Evolutionary conservation across 2,888 invertebrate genomes (phyloP), one percentile per base, ranked within the genome.

Genomic region (Polyommatus icarus): DNA sequence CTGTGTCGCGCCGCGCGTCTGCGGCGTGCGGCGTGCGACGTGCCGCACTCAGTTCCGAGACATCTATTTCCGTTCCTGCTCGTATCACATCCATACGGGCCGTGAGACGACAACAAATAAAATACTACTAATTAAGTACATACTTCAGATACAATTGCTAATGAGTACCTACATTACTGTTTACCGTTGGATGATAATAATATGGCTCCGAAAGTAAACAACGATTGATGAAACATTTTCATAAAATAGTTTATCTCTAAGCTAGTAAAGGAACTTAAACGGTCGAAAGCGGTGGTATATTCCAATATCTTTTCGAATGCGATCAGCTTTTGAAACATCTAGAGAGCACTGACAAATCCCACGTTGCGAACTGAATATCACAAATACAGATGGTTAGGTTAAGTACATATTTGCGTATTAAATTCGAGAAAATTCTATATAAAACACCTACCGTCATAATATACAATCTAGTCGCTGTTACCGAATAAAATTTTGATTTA

Each of bases 51-150:
- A 80, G 79, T 80, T 82, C 80, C 80, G 80, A 82, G 82, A 87
- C 85, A 84, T 88, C 85, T 90, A 12, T 46, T 88, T 89, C 89
- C 89, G 91, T 92, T 93, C 92, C 93, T 93, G 93, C 92, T 93
- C 87, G 91, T 93, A 93, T 94, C 93, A 93, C 93, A 93, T 91
- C 85, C 88, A 84, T 85, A 85, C 85, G 88, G 46, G 88, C 88
- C 87, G 89, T 90, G 87, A 90, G 89, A 87, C 87, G 89, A 87
- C 89, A 89, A 90, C 88, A 88, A 89, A 90, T 86, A 89, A 90
- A 92, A 91, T 90, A 92, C 88, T 88, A 87, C 92, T 94, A 93
- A 91, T 93, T 94, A 94, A 93, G 93, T 94, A 94, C 93, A 92
- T 87, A 87, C 87, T 85, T 89, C 86, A 84, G 83, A 84, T 84